phyloP scores from a whole-genome alignment of 1,140 invertebrate genomes.

The Drosophila pseudoobscura region DNA sequence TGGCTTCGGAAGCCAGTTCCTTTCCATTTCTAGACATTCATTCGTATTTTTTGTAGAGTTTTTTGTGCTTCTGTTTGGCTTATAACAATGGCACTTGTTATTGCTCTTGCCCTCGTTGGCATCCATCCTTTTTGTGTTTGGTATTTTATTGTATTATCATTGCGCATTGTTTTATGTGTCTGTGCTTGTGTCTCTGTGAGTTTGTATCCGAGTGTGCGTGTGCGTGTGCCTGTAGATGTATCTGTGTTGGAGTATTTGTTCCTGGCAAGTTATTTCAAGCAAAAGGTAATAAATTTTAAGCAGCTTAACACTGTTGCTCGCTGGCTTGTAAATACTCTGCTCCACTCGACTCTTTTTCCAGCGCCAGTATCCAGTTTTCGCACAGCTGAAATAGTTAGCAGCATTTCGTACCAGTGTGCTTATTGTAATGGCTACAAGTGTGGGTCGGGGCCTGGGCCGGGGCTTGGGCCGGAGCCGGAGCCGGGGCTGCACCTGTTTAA shows the following conservation, averaged over 20 bases:
- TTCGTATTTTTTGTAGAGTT: neutral
- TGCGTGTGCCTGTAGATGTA: conserved; percentile 1
- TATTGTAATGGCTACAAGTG: conserved; percentile 27
- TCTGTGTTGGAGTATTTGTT: conserved; percentile 44
- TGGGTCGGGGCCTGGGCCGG: conserved; percentile 19
- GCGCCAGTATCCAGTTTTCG: conserved; percentile 31
- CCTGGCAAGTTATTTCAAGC: conserved; percentile 77
- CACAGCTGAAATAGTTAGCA: conserved; percentile 15
- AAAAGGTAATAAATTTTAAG: conserved; percentile 83
- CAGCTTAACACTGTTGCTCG: conserved; percentile 82
- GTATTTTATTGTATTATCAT: conserved; percentile 70
- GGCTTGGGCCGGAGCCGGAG: neutral
- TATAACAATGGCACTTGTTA: conserved; percentile 54
- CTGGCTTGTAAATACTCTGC: conserved; percentile 72
- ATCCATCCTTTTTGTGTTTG: conserved; percentile 55
- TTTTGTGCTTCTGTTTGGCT: conserved; percentile 47
- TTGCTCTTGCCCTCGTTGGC: conserved; percentile 45
- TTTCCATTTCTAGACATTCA: neutral
- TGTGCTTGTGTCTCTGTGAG: conserved; percentile 13
- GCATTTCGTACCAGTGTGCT: conserved; percentile 18
- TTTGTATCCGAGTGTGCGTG: conserved; percentile 18
- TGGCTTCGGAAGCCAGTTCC: neutral
- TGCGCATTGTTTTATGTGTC: conserved; percentile 65
- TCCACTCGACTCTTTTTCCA: neutral
- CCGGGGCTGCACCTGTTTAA: conserved; percentile 66